A percentile compares a stretch with the other conserved stretches of the same genome.
These are phyloP conservation scores for Chascanopsetta lugubris DNA, from an alignment of 2,113 vertebrate species.

Conservation along the genomic window DNA sequence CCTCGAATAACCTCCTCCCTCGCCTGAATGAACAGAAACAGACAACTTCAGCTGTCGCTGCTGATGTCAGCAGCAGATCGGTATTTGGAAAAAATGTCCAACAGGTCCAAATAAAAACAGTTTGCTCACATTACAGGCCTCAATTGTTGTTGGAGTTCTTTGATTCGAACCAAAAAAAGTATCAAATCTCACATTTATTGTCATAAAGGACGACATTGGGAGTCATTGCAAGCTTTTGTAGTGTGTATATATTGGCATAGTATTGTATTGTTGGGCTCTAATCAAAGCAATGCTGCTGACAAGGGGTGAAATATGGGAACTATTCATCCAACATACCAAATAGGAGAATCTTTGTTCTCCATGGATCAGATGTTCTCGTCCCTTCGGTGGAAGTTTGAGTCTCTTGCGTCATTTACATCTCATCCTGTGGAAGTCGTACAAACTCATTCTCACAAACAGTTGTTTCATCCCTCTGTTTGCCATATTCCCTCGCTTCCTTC, in stretches of 20 bases:
- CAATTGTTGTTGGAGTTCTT: too few species aligned
- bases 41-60: too few species aligned
- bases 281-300: too few species aligned
- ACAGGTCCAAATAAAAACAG: not conserved
- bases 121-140: not conserved
- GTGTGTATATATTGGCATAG: too few species aligned
- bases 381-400: not conserved
- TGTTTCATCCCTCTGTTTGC: conserved; percentile 19
- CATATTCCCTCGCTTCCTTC: conserved; percentile 30
- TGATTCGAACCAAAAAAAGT: too few species aligned
- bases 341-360: not conserved
- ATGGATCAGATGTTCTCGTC: not conserved
- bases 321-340: not conserved
- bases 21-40: too few species aligned
- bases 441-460: not conserved
- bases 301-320: not conserved
- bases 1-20: too few species aligned
- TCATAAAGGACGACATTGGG: too few species aligned
- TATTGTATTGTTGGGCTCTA: too few species aligned
- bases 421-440: not conserved
- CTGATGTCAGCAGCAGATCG: not conserved
- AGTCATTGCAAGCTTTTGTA: too few species aligned
- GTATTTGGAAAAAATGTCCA: not conserved
- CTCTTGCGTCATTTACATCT: not conserved
- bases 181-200: too few species aligned